A percentile compares a stretch with the other conserved stretches of the same genome.
These are phyloP conservation scores for Cantharis rustica DNA, from an alignment of 2,888 invertebrate genomes.

Conservation along the genomic window DNA sequence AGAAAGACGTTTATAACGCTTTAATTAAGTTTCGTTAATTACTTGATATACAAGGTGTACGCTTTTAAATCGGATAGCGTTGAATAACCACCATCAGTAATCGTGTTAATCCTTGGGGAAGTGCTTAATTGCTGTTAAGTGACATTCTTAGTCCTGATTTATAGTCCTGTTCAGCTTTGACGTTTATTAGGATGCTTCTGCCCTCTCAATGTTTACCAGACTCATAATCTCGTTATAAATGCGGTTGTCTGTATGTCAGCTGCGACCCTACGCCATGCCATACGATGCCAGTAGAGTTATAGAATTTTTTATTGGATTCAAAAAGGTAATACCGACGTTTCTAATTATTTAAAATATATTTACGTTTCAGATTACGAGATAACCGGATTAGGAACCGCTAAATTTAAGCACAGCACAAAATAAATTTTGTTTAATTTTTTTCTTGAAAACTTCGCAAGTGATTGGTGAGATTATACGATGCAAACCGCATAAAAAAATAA, in stretches of 20 bases:
- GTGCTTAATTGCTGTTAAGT: conserved; percentile 46
- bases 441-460: too few relatives aligned
- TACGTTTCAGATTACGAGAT: too few relatives aligned
- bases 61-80: conserved; percentile 2
- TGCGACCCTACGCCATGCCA: conserved; percentile 22
- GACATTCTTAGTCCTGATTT: conserved; percentile 41
- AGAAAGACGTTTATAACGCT: conserved; percentile 22
- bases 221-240: conserved; percentile 43
- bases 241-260: conserved; percentile 35
- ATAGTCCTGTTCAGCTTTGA: conserved; percentile 36
- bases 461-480: too few relatives aligned
- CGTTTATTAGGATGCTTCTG: conserved; percentile 43
- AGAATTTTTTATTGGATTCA: not conserved
- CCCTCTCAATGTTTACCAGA: conserved; percentile 40
- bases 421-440: too few relatives aligned
- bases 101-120: conserved; percentile 44
- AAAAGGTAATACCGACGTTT: too few relatives aligned
- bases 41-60: not conserved
- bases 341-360: too few relatives aligned
- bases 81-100: conserved; percentile 37
- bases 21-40: conserved; percentile 36
- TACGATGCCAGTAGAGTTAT: conserved; percentile 1
- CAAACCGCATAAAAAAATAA: too few relatives aligned
- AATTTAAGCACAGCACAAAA: too few relatives aligned
- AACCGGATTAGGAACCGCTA: too few relatives aligned